A percentile compares a stretch with the other conserved stretches of the same genome.
Conservation (phyloP, 2,113 vertebrate genomes). For the Rissa tridactyla region DNA sequence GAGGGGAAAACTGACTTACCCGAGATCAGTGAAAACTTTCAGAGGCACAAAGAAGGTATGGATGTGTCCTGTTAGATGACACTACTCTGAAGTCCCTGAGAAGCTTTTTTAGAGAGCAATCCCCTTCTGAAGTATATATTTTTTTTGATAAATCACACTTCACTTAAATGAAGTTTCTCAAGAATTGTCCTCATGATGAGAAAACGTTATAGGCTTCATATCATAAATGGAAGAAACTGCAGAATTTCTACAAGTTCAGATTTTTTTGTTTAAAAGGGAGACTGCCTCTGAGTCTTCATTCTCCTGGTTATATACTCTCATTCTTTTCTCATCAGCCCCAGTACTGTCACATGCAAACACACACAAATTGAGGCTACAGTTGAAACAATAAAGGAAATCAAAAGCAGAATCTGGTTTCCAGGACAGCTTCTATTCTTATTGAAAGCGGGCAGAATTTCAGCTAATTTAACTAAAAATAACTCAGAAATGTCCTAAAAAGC, state of each 20-base stretch:
- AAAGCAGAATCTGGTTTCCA: neutral
- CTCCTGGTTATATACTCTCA: neutral
- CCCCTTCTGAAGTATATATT: neutral
- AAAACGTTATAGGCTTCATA: neutral
- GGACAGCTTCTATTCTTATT: neutral
- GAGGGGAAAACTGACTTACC: neutral
- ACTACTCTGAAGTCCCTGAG: neutral
- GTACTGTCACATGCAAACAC: neutral
- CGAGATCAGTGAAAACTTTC: neutral
- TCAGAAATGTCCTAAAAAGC: neutral
- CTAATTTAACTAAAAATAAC: neutral
- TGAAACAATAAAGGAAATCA: slow-evolving; percentile 3
- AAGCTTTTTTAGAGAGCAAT: neutral
- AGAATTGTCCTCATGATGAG: neutral
- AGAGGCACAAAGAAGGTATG: neutral
- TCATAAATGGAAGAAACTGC: neutral
- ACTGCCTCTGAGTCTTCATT: neutral
- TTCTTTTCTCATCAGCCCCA: neutral
- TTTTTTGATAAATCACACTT: neutral
- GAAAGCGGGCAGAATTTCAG: neutral
- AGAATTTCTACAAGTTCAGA: neutral
- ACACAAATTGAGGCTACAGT: neutral
- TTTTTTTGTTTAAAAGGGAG: neutral
- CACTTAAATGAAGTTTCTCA: neutral
- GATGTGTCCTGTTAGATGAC: neutral